phyloP scores from a whole-genome alignment of 2,888 invertebrate genomes.

The Drosophila colorata region DNA sequence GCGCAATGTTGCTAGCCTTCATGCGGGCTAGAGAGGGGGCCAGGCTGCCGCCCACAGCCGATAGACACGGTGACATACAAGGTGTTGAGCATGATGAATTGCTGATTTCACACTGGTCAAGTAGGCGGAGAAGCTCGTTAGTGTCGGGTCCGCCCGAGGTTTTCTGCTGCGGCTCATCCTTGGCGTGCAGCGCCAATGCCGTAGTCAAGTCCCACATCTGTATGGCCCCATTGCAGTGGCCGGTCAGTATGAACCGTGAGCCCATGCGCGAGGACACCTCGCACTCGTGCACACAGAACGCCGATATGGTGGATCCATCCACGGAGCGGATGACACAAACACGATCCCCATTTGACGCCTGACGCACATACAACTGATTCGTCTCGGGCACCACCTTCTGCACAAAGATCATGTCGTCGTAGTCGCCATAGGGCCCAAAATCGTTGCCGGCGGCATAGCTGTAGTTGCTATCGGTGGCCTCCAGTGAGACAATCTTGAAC shows the following conservation, averaged over 20 bases:
- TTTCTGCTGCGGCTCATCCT: constrained; percentile 91
- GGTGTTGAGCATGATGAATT: constrained; percentile 91
- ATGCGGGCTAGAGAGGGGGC: constrained; percentile 86
- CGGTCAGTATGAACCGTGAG: constrained; percentile 95
- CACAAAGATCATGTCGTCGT: constrained; percentile 98
- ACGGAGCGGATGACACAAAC: constrained; percentile 98
- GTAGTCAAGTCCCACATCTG: constrained; percentile 99
- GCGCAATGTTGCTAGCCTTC: constrained; percentile 88
- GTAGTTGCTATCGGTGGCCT: constrained; percentile 88
- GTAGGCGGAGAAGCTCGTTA: constrained; percentile 94
- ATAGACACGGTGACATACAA: constrained; percentile 89
- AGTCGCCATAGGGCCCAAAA: constrained; percentile 97
- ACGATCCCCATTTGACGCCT: constrained; percentile 97
- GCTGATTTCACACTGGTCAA: constrained; percentile 97
- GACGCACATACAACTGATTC: constrained; percentile 95
- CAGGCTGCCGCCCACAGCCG: constrained; percentile 83
- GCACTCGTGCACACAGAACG: constrained; percentile 98
- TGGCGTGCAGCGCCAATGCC: constrained; percentile 91
- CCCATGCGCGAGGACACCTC: constrained; percentile 98
- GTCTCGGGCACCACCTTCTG: constrained; percentile 99
- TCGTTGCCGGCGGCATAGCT: constrained; percentile 89
- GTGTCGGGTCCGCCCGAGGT: constrained; percentile 94
- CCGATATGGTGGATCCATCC: constrained; percentile 96
- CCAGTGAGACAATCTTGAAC: constrained; percentile 90
- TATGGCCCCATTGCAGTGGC: constrained; percentile 95